phyloP scores from a whole-genome alignment of 1,140 invertebrate species.

The Achatina immaculata region DNA sequence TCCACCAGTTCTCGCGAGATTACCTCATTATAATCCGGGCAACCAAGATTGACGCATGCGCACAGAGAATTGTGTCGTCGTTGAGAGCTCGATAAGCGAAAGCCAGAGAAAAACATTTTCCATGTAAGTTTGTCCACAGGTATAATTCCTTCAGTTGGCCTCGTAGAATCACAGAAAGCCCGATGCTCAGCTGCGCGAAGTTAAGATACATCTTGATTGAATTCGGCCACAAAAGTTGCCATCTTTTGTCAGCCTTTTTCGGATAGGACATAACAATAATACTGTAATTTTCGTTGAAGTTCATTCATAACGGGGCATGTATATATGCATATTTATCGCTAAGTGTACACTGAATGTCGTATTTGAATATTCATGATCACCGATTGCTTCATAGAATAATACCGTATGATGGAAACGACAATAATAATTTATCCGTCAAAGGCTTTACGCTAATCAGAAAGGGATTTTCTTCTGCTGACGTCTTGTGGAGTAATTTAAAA shows the following conservation, averaged over 20 bases:
- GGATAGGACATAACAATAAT: background rate
- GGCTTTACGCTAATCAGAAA: too few relatives aligned
- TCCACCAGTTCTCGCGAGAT: constrained; percentile 34
- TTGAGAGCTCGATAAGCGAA: constrained; percentile 25
- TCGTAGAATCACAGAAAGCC: background rate
- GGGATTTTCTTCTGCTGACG: too few relatives aligned
- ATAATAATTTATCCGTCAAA: too few relatives aligned
- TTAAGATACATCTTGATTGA: background rate
- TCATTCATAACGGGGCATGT: too few relatives aligned
- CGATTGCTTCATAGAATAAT: too few relatives aligned
- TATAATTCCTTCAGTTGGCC: background rate
- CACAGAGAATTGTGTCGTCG: constrained; percentile 38
- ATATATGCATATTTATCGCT: too few relatives aligned
- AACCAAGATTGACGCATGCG: constrained; percentile 34
- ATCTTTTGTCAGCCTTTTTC: background rate
- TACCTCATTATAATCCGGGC: constrained; percentile 44
- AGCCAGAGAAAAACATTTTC: constrained; percentile 32
- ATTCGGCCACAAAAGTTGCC: background rate
- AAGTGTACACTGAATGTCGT: too few relatives aligned
- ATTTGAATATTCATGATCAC: too few relatives aligned
- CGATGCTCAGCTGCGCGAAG: background rate
- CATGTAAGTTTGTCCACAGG: background rate
- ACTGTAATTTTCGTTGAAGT: too few relatives aligned
- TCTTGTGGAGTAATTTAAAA: too few relatives aligned
- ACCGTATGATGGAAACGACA: too few relatives aligned